Conservation (phyloP, 2,113 vertebrate species). For the Colossoma macropomum region DNA sequence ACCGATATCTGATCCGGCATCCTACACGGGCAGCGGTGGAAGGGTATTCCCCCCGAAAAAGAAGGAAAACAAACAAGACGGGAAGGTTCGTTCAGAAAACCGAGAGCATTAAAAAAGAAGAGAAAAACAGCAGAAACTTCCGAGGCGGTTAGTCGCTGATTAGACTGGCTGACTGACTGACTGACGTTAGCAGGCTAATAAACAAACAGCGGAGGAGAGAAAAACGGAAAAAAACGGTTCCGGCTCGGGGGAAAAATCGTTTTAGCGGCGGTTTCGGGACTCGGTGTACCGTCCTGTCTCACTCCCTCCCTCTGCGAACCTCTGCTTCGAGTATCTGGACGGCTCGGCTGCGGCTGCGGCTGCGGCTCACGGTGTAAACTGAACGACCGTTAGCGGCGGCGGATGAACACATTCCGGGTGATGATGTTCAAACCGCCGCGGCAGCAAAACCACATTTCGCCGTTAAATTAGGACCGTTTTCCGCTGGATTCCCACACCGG, state of each 20-base stretch:
- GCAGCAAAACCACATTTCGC: not conserved
- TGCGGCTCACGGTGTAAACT: conserved; percentile 41
- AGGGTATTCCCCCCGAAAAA: conserved; percentile 59
- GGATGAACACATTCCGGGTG: conserved; percentile 70
- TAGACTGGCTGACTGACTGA: conserved; percentile 26
- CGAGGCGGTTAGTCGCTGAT: conserved; percentile 34
- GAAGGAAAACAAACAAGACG: conserved; percentile 46
- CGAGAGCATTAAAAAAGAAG: conserved; percentile 65
- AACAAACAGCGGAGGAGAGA: not conserved
- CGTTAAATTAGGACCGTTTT: not conserved
- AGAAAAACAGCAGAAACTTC: conserved; percentile 41
- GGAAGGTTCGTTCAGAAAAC: conserved; percentile 64
- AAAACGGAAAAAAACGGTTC: not conserved
- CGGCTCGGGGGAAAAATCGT: not conserved
- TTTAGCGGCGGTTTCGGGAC: not conserved
- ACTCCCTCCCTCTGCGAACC: not conserved
- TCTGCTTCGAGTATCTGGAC: not conserved
- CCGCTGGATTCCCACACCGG: not conserved
- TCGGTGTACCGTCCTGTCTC: not conserved
- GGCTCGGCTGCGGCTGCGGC: not conserved
- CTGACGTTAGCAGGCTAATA: not conserved
- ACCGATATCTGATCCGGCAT: conserved; percentile 94
- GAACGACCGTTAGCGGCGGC: conserved; percentile 54
- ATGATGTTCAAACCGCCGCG: conserved; percentile 11
- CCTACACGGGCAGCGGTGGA: conserved; percentile 63